Conservation (phyloP, 1,140 invertebrate genomes). For the Lanistes nyassanus region DNA sequence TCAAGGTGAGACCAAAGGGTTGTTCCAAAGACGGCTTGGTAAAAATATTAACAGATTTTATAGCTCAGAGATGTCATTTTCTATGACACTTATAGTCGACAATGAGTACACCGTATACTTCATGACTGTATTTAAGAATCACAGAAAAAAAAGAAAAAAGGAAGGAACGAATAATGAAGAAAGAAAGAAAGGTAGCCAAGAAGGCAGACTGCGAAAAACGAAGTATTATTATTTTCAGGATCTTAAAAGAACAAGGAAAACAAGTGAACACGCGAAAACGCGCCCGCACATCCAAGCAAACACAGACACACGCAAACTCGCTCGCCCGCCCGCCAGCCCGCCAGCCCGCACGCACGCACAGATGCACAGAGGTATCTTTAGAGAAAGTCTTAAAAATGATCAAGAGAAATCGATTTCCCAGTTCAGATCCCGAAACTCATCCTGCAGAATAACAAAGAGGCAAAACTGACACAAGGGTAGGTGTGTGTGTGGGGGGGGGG, state of each 20-base stretch:
- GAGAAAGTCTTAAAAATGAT: background rate
- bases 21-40: background rate
- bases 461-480: background rate
- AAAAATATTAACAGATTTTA: background rate
- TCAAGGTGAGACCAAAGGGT: no score
- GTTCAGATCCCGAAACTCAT: background rate
- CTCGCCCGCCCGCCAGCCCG: background rate
- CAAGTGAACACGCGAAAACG: background rate
- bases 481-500: background rate
- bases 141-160: background rate
- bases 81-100: no score
- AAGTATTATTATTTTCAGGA: background rate
- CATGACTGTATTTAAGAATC: background rate
- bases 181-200: background rate
- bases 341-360: background rate
- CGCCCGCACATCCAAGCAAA: slow-evolving; percentile 1
- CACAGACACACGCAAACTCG: slow-evolving; percentile 2
- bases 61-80: background rate
- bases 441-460: background rate
- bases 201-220: background rate
- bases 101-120: no score
- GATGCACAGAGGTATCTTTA: background rate
- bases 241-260: background rate
- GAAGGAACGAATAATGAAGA: background rate
- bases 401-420: background rate